phyloP scores from a whole-genome alignment of 2,888 invertebrate species.

The Thysanoteuthis rhombus region DNA sequence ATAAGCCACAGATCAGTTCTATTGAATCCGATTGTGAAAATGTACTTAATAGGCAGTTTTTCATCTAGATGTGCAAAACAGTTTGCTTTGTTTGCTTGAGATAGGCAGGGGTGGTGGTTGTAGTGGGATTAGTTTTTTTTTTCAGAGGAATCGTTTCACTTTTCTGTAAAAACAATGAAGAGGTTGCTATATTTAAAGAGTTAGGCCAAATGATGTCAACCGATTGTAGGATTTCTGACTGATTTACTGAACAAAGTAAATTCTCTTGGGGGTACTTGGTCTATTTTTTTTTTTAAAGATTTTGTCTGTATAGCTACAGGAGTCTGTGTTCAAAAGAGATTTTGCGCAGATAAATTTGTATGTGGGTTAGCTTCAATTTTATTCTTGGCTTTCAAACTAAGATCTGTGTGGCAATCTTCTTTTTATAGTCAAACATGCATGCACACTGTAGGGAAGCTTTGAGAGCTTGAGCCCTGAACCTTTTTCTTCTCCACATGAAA shows the following conservation, averaged over 20 bases:
- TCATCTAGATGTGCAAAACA: neutral
- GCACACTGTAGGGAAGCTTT: no score
- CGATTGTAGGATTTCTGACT: slow-evolving; percentile 1
- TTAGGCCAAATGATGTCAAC: neutral
- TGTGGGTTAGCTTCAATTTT: neutral
- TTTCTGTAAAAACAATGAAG: neutral
- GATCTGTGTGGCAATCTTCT: neutral
- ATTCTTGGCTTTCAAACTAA: neutral
- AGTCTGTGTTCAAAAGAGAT: neutral
- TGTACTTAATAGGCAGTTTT: neutral
- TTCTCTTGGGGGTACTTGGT: neutral
- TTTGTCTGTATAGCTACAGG: neutral
- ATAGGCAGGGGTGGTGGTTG: neutral
- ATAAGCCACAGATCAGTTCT: neutral
- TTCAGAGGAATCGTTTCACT: neutral
- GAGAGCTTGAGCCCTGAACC: no score
- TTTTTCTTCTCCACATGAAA: no score
- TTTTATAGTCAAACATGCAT: neutral
- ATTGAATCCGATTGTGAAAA: slow-evolving; percentile 12
- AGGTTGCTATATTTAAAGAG: neutral
- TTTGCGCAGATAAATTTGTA: neutral
- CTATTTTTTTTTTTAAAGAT: neutral
- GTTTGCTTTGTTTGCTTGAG: neutral
- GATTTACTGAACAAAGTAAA: neutral
- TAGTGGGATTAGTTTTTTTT: neutral